Conservation (phyloP, 1,140 invertebrate genomes). For the Planococcus citri region DNA sequence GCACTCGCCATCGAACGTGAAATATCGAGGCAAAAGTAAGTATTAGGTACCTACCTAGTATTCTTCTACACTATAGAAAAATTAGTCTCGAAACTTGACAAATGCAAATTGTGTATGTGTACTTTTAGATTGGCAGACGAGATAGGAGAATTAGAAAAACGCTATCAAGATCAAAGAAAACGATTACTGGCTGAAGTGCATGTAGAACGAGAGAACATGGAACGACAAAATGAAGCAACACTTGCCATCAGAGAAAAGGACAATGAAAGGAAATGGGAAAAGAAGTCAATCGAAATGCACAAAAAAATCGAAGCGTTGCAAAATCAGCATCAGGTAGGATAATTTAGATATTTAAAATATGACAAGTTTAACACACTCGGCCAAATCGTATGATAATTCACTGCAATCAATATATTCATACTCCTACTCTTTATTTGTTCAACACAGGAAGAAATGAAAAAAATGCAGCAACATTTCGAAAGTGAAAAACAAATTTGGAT, state of each 20-base stretch:
- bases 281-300: slow-evolving; percentile 25
- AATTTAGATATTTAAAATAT: background rate
- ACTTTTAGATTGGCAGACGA: slow-evolving; percentile 38
- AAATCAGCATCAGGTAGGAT: slow-evolving; percentile 25
- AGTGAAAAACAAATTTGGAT: slow-evolving; percentile 43
- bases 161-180: slow-evolving; percentile 40
- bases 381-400: no score
- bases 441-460: slow-evolving; percentile 39
- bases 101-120: no score
- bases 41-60: no score
- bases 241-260: slow-evolving; percentile 26
- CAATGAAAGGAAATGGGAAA: slow-evolving; percentile 26
- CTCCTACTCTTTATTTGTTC: slow-evolving; percentile 24
- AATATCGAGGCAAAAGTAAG: slow-evolving; percentile 26
- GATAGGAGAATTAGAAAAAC: slow-evolving; percentile 40
- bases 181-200: slow-evolving; percentile 40
- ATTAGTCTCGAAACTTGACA: no score
- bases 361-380: no score
- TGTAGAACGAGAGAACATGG: slow-evolving; percentile 36
- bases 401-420: no score
- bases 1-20: slow-evolving; percentile 38
- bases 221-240: slow-evolving; percentile 30
- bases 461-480: slow-evolving; percentile 40
- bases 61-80: no score
- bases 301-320: slow-evolving; percentile 25